These are phyloP conservation scores for Trididemnum clinides DNA, from an alignment of 23 tunicate species.

Conservation along the genomic window DNA sequence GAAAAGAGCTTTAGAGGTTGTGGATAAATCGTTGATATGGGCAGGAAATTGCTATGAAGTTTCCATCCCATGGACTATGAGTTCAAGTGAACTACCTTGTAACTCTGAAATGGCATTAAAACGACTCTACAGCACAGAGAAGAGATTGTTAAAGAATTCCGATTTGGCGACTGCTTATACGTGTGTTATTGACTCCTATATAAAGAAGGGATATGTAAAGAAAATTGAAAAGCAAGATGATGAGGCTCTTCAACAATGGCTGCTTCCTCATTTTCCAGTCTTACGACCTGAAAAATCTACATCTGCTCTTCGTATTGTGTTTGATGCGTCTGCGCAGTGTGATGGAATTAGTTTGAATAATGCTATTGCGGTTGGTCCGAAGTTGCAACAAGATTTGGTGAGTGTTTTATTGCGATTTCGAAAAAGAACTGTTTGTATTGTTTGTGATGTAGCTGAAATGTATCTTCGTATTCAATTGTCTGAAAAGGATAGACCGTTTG, in stretches of 20 bases:
- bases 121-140: background rate
- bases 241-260: background rate
- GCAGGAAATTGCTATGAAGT: background rate
- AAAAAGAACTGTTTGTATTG: background rate
- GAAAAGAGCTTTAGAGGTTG: background rate
- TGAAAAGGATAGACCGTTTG: background rate
- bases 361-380: background rate
- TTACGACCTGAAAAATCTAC: slow-evolving; percentile 1
- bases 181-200: background rate
- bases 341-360: background rate
- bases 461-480: background rate
- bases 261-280: slow-evolving; percentile 4
- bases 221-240: background rate
- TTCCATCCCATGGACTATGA: background rate
- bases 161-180: background rate
- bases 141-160: background rate
- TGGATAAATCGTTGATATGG: background rate
- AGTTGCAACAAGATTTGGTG: slow-evolving; percentile 6
- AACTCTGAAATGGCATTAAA: background rate
- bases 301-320: background rate
- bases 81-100: background rate
- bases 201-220: background rate
- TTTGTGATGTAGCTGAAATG: slow-evolving; percentile 16
- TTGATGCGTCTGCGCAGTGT: slow-evolving; percentile 1
- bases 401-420: background rate